Conservation (phyloP, 2,888 invertebrate species). For the Netelia inedita region DNA sequence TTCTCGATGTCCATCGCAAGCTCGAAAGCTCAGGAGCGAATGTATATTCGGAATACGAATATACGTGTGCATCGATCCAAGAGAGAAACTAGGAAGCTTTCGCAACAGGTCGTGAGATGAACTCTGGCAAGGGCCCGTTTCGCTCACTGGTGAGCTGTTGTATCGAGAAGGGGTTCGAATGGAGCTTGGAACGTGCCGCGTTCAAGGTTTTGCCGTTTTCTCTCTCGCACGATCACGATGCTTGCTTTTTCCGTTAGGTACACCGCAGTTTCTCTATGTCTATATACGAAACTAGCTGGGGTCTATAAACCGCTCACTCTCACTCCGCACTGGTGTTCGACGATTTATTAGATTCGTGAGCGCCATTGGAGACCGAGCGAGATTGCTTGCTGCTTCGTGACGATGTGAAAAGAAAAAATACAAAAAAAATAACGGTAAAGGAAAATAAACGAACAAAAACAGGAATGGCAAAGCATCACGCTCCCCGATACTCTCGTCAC, state of each 20-base stretch:
- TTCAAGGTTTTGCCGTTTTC: conserved; percentile 14
- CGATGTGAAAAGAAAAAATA: conserved; percentile 19
- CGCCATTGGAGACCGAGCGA: conserved; percentile 12
- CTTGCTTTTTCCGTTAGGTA: conserved; percentile 21
- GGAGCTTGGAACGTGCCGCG: conserved; percentile 59
- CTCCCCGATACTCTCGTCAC: conserved; percentile 5
- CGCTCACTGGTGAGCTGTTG: conserved; percentile 23
- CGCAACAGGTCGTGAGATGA: conserved; percentile 64
- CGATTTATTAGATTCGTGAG: conserved; percentile 60
- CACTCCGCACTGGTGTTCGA: conserved; percentile 22
- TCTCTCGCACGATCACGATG: neutral
- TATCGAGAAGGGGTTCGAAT: conserved; percentile 38
- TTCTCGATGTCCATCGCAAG: conserved; percentile 28
- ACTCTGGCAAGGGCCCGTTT: conserved; percentile 30
- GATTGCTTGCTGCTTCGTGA: conserved; percentile 22
- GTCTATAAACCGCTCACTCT: conserved; percentile 30
- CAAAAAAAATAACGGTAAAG: conserved; percentile 10
- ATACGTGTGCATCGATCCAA: no score
- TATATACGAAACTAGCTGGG: neutral
- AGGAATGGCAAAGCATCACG: conserved; percentile 1
- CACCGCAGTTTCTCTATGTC: conserved; percentile 8
- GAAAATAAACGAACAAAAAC: conserved; percentile 1
- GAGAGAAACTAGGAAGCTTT: conserved; percentile 34
- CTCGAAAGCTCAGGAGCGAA: conserved; percentile 7
- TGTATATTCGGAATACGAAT: neutral